These are phyloP conservation scores for Mormyrops attenuatus DNA, from an alignment of 2,797 vertebrate species.

Conservation along the genomic window DNA sequence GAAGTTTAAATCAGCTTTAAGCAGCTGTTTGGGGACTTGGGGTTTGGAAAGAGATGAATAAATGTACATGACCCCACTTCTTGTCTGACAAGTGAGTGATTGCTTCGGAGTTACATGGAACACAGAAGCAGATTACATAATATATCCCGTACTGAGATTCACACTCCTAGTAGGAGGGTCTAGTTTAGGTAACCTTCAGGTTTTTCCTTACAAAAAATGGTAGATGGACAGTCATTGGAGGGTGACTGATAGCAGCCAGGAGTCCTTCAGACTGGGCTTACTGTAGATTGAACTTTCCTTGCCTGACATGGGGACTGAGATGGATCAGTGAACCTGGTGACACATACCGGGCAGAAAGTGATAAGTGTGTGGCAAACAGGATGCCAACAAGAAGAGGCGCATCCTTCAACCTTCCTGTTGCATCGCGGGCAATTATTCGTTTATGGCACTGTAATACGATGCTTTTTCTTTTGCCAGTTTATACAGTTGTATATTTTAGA, in stretches of 20 bases:
- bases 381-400: not conserved
- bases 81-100: slow-evolving; percentile 33
- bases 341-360: slow-evolving; percentile 8
- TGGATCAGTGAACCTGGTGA: not conserved
- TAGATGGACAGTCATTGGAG: slow-evolving; percentile 31
- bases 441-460: not conserved
- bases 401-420: not conserved
- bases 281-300: not conserved
- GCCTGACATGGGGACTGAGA: not conserved
- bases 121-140: slow-evolving; percentile 54
- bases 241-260: slow-evolving; percentile 11
- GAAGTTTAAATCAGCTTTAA: not conserved
- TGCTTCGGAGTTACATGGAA: slow-evolving; percentile 21
- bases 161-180: slow-evolving; percentile 37
- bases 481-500: not conserved
- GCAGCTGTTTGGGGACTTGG: not conserved
- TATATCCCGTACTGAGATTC: slow-evolving; percentile 37
- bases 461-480: not conserved
- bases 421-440: not conserved
- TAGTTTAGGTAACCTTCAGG: slow-evolving; percentile 44
- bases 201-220: slow-evolving; percentile 24
- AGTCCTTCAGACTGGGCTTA: not conserved
- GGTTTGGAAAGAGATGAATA: not conserved
- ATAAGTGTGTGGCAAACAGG: slow-evolving; percentile 36
- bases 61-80: not conserved